Conservation (phyloP, 1,140 invertebrate species). For the Drosophila auraria region DNA sequence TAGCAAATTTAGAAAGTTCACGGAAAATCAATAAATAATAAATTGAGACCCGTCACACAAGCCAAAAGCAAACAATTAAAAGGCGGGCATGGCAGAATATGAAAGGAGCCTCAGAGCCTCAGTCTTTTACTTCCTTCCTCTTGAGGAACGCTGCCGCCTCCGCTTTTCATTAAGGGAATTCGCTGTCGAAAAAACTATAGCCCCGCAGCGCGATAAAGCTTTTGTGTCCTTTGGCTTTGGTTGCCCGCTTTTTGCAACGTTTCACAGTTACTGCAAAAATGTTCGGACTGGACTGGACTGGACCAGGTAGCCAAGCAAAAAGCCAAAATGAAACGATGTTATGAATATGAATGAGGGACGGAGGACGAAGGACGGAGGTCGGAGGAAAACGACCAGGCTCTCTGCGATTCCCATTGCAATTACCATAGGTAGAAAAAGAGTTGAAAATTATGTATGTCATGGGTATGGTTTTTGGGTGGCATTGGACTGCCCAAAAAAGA, state of each 20-base stretch:
- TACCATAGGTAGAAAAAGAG: conserved; percentile 63
- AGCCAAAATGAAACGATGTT: conserved; percentile 72
- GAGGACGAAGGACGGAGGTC: conserved; percentile 4
- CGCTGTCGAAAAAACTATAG: conserved; percentile 29
- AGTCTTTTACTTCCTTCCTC: background rate
- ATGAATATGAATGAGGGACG: conserved; percentile 75
- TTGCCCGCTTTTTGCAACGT: conserved; percentile 36
- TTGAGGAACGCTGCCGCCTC: conserved; percentile 5
- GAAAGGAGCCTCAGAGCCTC: conserved; percentile 4
- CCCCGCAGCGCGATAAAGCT: conserved; percentile 43
- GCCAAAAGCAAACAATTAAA: conserved; percentile 30
- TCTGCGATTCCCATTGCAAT: conserved; percentile 39
- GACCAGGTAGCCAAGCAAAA: conserved; percentile 53
- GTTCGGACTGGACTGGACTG: conserved; percentile 11
- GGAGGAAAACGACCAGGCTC: background rate
- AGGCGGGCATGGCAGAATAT: conserved; percentile 1
- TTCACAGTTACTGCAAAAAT: conserved; percentile 44
- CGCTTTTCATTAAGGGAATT: conserved; percentile 45
- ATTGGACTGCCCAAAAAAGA: conserved; percentile 40
- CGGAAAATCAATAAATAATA: conserved; percentile 11
- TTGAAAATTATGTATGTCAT: conserved; percentile 61
- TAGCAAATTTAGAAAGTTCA: background rate
- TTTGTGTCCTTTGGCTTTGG: conserved; percentile 39
- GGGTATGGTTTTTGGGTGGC: conserved; percentile 18
- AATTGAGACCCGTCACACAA: conserved; percentile 12